Conservation (phyloP, 2,797 vertebrate species). For the Cryptoblepharus egeriae region DNA sequence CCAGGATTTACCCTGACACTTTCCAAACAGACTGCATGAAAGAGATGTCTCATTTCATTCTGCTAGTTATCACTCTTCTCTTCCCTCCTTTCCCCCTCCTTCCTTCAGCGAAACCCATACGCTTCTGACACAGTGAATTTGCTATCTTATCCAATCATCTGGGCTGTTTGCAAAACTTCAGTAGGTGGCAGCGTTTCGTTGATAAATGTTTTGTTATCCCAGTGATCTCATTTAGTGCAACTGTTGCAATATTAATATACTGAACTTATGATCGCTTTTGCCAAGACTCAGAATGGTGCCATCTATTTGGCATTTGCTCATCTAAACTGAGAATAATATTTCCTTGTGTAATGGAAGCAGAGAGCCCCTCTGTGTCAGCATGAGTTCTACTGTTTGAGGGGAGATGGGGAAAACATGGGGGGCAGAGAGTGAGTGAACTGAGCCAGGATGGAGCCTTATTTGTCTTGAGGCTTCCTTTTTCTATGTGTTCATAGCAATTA, state of each 20-base stretch:
- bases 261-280: slow-evolving; percentile 80
- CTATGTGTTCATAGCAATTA: slow-evolving; percentile 20
- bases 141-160: slow-evolving; percentile 82
- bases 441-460: slow-evolving; percentile 34
- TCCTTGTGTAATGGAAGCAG: slow-evolving; percentile 65
- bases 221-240: slow-evolving; percentile 83
- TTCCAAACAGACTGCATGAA: slow-evolving; percentile 66
- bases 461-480: slow-evolving; percentile 39
- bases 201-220: slow-evolving; percentile 85
- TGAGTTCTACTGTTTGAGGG: slow-evolving; percentile 36
- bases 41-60: slow-evolving; percentile 73
- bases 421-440: slow-evolving; percentile 15
- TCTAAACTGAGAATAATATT: slow-evolving; percentile 79
- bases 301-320: slow-evolving; percentile 76
- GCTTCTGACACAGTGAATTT: slow-evolving; percentile 80
- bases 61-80: slow-evolving; percentile 74
- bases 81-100: slow-evolving; percentile 51
- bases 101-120: slow-evolving; percentile 71
- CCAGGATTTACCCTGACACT: slow-evolving; percentile 67
- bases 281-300: slow-evolving; percentile 78
- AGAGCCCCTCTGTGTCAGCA: slow-evolving; percentile 26
- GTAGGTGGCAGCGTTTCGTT: slow-evolving; percentile 86
- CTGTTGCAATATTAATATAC: slow-evolving; percentile 85
- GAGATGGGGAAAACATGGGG: slow-evolving; percentile 22
- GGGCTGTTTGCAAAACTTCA: slow-evolving; percentile 84